Evolutionary conservation across 2,113 vertebrate genomes (phyloP).

Genomic region (Solea senegalensis): DNA sequence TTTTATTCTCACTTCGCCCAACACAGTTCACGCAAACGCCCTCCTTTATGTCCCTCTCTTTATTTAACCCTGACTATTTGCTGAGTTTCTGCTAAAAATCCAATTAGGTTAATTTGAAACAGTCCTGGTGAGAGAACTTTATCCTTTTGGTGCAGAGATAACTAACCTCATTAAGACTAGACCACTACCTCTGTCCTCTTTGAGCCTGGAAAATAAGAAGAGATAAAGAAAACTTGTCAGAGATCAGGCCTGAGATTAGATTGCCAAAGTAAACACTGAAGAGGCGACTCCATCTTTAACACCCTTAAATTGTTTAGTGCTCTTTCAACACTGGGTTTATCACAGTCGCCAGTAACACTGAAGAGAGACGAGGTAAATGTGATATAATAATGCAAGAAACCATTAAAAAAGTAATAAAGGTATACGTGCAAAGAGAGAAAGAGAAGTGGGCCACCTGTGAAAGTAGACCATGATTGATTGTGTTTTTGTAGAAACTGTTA

Average conservation of each 20-base stretch:
- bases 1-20: conserved; percentile 61
- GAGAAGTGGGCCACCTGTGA: conserved; percentile 68
- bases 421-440: conserved; percentile 71
- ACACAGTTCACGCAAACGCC: conserved; percentile 52
- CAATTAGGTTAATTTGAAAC: conserved; percentile 83
- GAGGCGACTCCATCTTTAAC: conserved; percentile 58
- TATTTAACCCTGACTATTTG: conserved; percentile 77
- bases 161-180: conserved; percentile 82
- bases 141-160: conserved; percentile 80
- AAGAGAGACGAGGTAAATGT: conserved; percentile 57
- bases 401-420: neutral
- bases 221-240: conserved; percentile 70
- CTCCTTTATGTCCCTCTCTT: conserved; percentile 64
- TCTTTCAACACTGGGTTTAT: conserved; percentile 52
- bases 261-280: conserved; percentile 72
- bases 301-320: conserved; percentile 56
- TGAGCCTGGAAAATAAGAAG: conserved; percentile 76
- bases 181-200: conserved; percentile 68
- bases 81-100: conserved; percentile 79
- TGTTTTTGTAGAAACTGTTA: conserved; percentile 63
- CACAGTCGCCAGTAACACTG: conserved; percentile 59
- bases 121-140: conserved; percentile 75
- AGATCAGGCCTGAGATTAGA: conserved; percentile 80
- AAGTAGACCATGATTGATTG: conserved; percentile 83
- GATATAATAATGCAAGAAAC: neutral